Evolutionary conservation across 92 coral and sea anemone genomes (phyloP), one percentile per base, ranked within the genome.

Genomic region (Epizoanthus illoricatus): DNA sequence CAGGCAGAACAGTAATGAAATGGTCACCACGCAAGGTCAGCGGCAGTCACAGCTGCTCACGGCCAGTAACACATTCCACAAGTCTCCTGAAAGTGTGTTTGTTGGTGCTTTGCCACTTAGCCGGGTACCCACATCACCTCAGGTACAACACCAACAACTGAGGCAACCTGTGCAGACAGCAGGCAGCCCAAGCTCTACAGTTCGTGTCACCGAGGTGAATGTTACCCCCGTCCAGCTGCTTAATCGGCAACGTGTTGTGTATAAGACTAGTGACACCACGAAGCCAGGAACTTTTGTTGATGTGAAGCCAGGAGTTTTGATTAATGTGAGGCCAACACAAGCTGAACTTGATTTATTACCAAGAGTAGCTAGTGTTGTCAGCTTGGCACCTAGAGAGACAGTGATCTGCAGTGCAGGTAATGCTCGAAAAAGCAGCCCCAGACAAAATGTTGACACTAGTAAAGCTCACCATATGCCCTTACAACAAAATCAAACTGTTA

Each of bases 311-410:
- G 82, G 82, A 5, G 82, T 78, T 43, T 23, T 75, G 60, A 66
- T 78, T 21, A 45, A 41, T 54, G 12, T 39, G 0, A 41, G 56
- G 7, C 24, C 57, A 4, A 4, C 10, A 9, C 67, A 66, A 23
- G 71, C 64, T 2, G 59, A 63, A 12, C 52, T 64, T 2, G 43
- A 78, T 20, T 10, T 78, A 42, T 61, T 78, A 21, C 82, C 82
- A 62, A 63, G 82, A 28, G 82, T 78, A 5, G 82, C 82, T 13
- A 78, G 71, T 78, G 82, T 78, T 41, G 16, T 78, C 5, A 78
- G 82, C 21, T 49, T 78, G 54, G 82, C 82, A 18, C 82, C 82
- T 5, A 54, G 28, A 18, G 61, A 78, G 24, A 36, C 55, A 24
- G 17, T n/a, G 8, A 16, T 40, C 19, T 40, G 16, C 41, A 28